Evolutionary conservation across 2,888 invertebrate genomes (phyloP), one percentile per base, ranked within the genome.

Genomic region (Orchesellides sinensis): DNA sequence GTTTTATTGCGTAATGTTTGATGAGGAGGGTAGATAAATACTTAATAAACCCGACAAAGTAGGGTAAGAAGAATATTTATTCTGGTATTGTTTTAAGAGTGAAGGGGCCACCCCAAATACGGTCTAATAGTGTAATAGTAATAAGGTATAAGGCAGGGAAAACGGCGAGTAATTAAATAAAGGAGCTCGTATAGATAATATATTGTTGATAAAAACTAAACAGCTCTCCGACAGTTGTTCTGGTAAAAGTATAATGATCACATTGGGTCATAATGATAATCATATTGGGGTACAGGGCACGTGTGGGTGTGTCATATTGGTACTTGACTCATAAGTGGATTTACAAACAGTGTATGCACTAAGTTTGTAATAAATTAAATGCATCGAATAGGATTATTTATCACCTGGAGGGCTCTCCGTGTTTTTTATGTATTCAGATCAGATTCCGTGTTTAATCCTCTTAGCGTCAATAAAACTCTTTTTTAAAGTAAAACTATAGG

Each of bases 241-340:
- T 19, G 17, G n/a, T 54, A n/a, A 14, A 40, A 40, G 40, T 17
- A 5, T 70, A 73, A 14, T 59, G 59, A 49, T 63, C 59, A 25
- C n/a, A 12, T 29, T 17, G 59, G 59, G 59, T 59, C 61, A 63
- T 52, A 54, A 45, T 21, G 75, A 75, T 75, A 66, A 66, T 75
- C 56, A 54, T 25, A 35, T 19, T 21, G 17, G 19, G 19, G 74
- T 61, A 54, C 35, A 56, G 54, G 54, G 65, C 75, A 75, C 75
- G 75, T 66, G 75, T 66, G 75, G 75, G 75, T 75, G 75, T 75
- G 75, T 75, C 75, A 75, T 75, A 66, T n/a, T 66, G 66, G 75
- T 66, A 66, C 75, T 75, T 75, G 54, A 75, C n/a, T 52, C 32
- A 66, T n/a, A 56, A 66, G 40, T 66, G 56, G 27, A 56, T 66